Percentiles rank a stretch among this genome's conserved stretches.
These are phyloP conservation scores for Macrochelys suwanniensis DNA, from an alignment of 2,797 vertebrate species.

Conservation along the genomic window DNA sequence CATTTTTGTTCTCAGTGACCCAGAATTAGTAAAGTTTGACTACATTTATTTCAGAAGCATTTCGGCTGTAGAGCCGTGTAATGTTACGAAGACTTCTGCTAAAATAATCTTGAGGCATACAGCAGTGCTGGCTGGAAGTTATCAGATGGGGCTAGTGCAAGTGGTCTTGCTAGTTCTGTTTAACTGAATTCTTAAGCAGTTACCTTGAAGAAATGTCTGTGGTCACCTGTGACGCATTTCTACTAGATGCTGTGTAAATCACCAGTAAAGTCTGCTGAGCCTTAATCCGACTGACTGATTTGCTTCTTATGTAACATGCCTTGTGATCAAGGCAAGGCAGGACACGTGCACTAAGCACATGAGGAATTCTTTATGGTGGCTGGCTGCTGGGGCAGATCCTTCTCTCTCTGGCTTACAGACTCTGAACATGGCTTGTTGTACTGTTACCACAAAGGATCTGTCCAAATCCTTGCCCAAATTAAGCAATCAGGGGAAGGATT, in stretches of 20 bases:
- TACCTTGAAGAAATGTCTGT: not conserved
- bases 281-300: not conserved
- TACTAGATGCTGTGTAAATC: not conserved
- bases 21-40: too few relatives aligned
- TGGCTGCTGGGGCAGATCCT: not conserved
- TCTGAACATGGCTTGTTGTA: not conserved
- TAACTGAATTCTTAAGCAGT: not conserved
- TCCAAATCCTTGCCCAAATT: not conserved
- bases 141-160: not conserved
- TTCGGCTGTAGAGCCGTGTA: too few relatives aligned
- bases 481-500: not conserved
- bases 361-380: not conserved
- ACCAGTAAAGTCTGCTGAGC: not conserved
- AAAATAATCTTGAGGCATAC: fast-evolving
- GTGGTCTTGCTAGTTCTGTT: fast-evolving
- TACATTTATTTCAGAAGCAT: too few relatives aligned
- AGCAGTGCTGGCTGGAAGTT: not conserved
- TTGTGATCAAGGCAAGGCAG: not conserved
- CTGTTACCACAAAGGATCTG: not conserved
- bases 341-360: not conserved
- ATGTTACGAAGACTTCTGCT: not conserved
- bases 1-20: too few relatives aligned
- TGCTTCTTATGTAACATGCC: not conserved
- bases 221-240: not conserved
- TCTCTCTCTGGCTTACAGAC: not conserved